Base-by-base conservation (phyloP, 2,113 vertebrate genomes). In the Galbula dea region DNA sequence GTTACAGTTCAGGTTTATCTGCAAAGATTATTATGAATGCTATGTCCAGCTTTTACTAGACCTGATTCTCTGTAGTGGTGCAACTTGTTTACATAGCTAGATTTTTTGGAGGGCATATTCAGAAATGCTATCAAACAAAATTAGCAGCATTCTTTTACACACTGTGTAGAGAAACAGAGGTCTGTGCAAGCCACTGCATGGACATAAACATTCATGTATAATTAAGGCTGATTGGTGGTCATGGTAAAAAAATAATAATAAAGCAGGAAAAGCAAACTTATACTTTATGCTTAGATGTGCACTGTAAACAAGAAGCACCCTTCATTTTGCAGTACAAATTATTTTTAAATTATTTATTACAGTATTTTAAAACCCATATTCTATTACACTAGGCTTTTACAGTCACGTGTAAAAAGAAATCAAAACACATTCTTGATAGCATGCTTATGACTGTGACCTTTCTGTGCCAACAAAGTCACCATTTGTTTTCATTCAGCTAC, bases 1-100 rank as follows among this genome's bases (percentile, higher is more conserved):
- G 90, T 96, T 94, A 91, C 8, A 89, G 87, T 63, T 74, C 78
- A 74, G 59, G 39, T 69, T 95, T 86, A 86, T 66, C 81, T 79
- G 85, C 79, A 78, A 45, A 74, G 34, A 52, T 55, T 12, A 76
- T 21, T 12, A 77, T 9, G 49, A 91, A 77, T 45, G 58, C n/a
- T 79, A 69, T 11, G 54, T 65, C 78, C 87, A 94, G 82, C 63
- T 89, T 59, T 62, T 76, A 81, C 52, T 85, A 84, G 77, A 49
- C 54, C 69, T 89, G 66, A 89, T 84, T 89, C 59, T 87, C 55
- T 75, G 79, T 9, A 80, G 69, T 51, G 0, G 0, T 30, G 11
- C 49, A 72, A 57, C 32, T 54, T 72, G n/a, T 71, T 93, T 72
- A 72, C n/a, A 37, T 10, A 83, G 69, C 14, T 65, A n/a, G 24